A percentile compares a stretch with the other conserved stretches of the same genome.
phyloP scores from a whole-genome alignment of 2,888 invertebrate species.

The Exephanes ischioxanthus region DNA sequence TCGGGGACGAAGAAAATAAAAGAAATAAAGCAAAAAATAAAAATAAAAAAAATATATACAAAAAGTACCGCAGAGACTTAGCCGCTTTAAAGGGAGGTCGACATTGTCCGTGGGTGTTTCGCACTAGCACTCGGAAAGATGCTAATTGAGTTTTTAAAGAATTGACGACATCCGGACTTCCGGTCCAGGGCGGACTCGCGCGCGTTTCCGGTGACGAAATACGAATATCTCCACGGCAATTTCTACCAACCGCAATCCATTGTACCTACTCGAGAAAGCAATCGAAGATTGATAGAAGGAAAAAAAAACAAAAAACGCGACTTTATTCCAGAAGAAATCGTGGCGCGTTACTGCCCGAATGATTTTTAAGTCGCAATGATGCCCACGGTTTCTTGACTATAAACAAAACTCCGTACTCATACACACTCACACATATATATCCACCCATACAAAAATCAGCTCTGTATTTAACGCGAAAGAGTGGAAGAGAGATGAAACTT shows the following conservation, averaged over 20 bases:
- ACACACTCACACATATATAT: background rate
- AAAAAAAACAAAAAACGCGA: constrained; percentile 19
- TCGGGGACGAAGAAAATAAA: constrained; percentile 65
- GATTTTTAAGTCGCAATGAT: constrained; percentile 19
- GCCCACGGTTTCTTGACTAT: background rate
- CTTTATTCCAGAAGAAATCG: constrained; percentile 45
- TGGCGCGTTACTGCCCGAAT: constrained; percentile 16
- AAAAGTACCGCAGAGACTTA: constrained; percentile 74
- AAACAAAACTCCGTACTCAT: constrained; percentile 21
- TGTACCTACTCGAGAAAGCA: constrained; percentile 64
- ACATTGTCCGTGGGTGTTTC: constrained; percentile 47
- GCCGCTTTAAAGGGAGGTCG: constrained; percentile 72
- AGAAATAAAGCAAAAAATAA: constrained; percentile 51
- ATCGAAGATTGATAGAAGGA: constrained; percentile 57
- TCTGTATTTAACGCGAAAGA: constrained; percentile 27
- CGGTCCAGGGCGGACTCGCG: constrained; percentile 9
- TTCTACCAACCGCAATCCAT: constrained; percentile 58
- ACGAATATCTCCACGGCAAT: constrained; percentile 28
- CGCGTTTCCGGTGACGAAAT: constrained; percentile 20
- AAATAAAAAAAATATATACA: background rate
- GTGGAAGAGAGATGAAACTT: background rate
- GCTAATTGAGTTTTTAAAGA: constrained; percentile 27
- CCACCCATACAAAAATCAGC: constrained; percentile 22
- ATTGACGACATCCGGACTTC: constrained; percentile 40
- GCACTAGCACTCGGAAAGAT: constrained; percentile 16